Percentiles rank a stretch among this genome's conserved stretches.
These are phyloP conservation scores for Agrypnia vestita DNA, from an alignment of 1,140 invertebrate genomes.

Conservation along the genomic window DNA sequence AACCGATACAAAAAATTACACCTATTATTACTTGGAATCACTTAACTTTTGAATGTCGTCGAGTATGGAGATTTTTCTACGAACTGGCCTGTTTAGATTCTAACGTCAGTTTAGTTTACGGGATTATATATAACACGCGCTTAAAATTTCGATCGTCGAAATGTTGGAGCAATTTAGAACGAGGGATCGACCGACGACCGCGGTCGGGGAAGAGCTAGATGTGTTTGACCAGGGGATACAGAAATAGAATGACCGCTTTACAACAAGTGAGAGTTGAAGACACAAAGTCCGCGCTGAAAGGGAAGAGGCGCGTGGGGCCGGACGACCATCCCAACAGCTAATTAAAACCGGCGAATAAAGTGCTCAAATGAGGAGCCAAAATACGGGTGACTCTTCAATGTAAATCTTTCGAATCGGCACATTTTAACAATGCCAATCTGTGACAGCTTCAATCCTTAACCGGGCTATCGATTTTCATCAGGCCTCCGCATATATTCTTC, in stretches of 20 bases:
- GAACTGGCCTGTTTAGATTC: neutral
- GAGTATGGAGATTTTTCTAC: slow-evolving; percentile 7
- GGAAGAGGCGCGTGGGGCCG: no score
- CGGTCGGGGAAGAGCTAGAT: neutral
- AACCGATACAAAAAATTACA: neutral
- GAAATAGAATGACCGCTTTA: slow-evolving; percentile 59
- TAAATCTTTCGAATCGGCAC: no score
- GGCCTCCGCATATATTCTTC: no score
- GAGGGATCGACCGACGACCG: neutral
- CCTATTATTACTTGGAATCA: neutral
- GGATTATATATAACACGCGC: neutral
- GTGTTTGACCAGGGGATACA: slow-evolving; percentile 44
- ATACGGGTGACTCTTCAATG: no score
- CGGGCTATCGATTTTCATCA: no score
- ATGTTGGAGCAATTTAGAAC: slow-evolving; percentile 23
- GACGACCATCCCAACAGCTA: no score
- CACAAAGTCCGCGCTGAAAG: no score
- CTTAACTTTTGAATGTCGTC: slow-evolving; percentile 8
- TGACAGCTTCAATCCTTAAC: no score
- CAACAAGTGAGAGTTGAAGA: neutral
- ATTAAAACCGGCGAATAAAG: no score
- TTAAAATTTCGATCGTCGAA: neutral
- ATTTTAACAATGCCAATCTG: no score
- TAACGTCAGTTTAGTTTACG: no score
- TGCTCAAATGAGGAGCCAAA: no score